Conservation (phyloP, 2,888 invertebrate genomes). For the Stenolophus ochropezus region DNA sequence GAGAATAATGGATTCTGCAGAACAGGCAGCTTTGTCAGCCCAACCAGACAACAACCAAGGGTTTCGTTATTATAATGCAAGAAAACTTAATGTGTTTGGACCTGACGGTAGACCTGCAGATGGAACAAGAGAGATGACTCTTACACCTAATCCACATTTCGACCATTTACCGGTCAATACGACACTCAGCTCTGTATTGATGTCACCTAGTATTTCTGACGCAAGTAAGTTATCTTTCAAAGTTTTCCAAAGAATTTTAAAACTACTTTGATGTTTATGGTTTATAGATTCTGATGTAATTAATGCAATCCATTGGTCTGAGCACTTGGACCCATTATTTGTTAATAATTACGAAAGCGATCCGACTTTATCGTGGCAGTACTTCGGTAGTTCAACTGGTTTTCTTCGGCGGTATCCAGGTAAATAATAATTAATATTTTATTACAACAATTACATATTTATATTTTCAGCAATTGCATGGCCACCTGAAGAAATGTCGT, state of each 20-base stretch:
- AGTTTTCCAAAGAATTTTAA: not conserved
- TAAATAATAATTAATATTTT: constrained; percentile 66
- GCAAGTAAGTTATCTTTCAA: constrained; percentile 74
- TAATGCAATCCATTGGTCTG: constrained; percentile 96
- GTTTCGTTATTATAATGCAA: constrained; percentile 86
- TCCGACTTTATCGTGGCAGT: constrained; percentile 97
- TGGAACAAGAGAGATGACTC: constrained; percentile 81
- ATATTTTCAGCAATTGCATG: constrained; percentile 82
- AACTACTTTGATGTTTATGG: not conserved
- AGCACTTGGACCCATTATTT: constrained; percentile 91
- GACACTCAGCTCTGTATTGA: constrained; percentile 90
- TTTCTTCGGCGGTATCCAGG: constrained; percentile 97
- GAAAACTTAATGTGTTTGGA: constrained; percentile 86
- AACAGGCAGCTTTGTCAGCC: constrained; percentile 87
- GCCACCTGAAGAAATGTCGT: constrained; percentile 83
- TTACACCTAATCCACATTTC: constrained; percentile 88
- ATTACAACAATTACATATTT: not conserved
- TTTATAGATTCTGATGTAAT: constrained; percentile 85
- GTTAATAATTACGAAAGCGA: constrained; percentile 92
- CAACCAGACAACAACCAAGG: constrained; percentile 71
- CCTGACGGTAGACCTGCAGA: constrained; percentile 84
- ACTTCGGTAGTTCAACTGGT: constrained; percentile 97
- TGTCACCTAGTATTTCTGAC: constrained; percentile 87
- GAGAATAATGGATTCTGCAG: constrained; percentile 95
- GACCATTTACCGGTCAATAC: constrained; percentile 90